These are phyloP conservation scores for Propithecus perrieri DNA, from an alignment of 2,797 vertebrate species.

Conservation along the genomic window DNA sequence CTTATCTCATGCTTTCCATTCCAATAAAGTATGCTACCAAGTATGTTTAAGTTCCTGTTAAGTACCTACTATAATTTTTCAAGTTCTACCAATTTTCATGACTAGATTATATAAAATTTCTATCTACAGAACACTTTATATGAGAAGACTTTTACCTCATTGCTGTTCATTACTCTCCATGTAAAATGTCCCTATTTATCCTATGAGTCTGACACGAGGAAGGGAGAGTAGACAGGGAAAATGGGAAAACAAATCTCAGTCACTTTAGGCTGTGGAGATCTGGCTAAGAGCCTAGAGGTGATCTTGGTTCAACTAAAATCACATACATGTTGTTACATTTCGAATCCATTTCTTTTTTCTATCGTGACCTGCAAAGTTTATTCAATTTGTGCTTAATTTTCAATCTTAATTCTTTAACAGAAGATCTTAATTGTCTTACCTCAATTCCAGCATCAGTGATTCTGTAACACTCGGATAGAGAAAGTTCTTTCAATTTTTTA, in stretches of 20 bases:
- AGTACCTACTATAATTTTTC: neutral
- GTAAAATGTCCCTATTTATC: neutral
- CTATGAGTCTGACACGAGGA: neutral
- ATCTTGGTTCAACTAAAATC: neutral
- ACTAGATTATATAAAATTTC: slow-evolving; percentile 24
- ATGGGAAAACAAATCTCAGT: neutral
- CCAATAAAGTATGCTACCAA: neutral
- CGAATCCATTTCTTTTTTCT: neutral
- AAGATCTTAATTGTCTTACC: slow-evolving; percentile 74
- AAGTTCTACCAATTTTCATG: neutral
- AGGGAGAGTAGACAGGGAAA: neutral
- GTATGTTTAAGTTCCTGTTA: slow-evolving; percentile 4
- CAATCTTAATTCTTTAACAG: slow-evolving; percentile 42
- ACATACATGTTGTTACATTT: neutral
- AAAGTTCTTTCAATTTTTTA: slow-evolving; percentile 86
- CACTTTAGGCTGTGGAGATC: neutral
- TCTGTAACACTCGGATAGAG: slow-evolving; percentile 84
- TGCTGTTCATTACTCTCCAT: neutral
- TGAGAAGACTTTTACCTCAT: neutral
- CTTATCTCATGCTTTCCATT: neutral
- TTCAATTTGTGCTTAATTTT: slow-evolving; percentile 40
- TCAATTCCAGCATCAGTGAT: slow-evolving; percentile 85
- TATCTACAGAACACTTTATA: neutral
- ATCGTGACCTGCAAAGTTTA: neutral
- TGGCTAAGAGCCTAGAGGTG: neutral